Conservation (phyloP, 1,140 invertebrate species). For the Orius laevigatus region DNA sequence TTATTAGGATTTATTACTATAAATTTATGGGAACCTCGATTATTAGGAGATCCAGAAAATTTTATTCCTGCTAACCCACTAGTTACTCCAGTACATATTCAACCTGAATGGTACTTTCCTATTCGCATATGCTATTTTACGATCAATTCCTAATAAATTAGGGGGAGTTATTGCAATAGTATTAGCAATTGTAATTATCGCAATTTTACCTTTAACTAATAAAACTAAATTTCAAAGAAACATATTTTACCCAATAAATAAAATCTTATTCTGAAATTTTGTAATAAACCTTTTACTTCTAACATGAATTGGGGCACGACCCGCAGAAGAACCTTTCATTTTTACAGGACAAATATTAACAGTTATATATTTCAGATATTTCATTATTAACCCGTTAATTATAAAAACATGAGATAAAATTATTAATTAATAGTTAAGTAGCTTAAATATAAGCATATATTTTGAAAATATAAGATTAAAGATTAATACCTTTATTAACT, state of each 20-base stretch:
- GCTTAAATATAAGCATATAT: slow-evolving; percentile 48
- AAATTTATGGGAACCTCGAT: slow-evolving; percentile 31
- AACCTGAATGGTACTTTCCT: slow-evolving; percentile 63
- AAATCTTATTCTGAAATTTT: slow-evolving; percentile 41
- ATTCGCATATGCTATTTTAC: slow-evolving; percentile 57
- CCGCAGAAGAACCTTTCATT: slow-evolving; percentile 42
- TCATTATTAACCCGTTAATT: slow-evolving; percentile 31
- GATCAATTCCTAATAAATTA: slow-evolving; percentile 56
- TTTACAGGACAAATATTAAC: slow-evolving; percentile 38
- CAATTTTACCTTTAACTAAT: slow-evolving; percentile 33
- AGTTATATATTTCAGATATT: slow-evolving; percentile 37
- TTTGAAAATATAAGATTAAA: too few species aligned
- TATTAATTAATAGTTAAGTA: slow-evolving; percentile 31
- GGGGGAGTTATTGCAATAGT: slow-evolving; percentile 48
- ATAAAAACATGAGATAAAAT: slow-evolving; percentile 34
- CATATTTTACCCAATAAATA: slow-evolving; percentile 30
- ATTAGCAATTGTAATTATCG: slow-evolving; percentile 42
- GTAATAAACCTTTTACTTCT: slow-evolving; percentile 34
- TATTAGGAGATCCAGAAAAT: slow-evolving; percentile 48
- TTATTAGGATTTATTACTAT: slow-evolving; percentile 28
- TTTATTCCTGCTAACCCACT: slow-evolving; percentile 49
- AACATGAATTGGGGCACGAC: too few species aligned
- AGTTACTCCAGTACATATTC: slow-evolving; percentile 50
- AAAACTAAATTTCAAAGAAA: slow-evolving; percentile 36
- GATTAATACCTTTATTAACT: slow-evolving; percentile 23